A percentile compares a stretch with the other conserved stretches of the same genome.
Evolutionary conservation across 2,888 invertebrate species (phyloP).

Genomic region (Dicranocentrus wangi): DNA sequence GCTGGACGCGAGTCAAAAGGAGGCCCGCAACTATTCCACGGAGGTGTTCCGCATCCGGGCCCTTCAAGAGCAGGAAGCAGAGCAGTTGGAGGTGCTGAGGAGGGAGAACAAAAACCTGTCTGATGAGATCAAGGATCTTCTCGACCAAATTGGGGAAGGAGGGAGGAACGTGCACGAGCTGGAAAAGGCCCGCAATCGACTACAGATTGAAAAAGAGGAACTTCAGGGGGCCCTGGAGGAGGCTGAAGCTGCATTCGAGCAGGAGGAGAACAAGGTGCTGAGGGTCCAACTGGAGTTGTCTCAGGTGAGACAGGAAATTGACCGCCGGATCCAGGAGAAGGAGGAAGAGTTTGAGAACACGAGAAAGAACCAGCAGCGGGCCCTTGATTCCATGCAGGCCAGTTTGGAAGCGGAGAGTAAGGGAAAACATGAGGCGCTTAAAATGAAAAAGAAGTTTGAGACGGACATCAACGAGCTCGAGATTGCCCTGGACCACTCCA

Average conservation of each 20-base stretch:
- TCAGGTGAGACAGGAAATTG: slow-evolving; percentile 99
- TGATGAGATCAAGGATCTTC: slow-evolving; percentile 99
- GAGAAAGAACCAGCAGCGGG: slow-evolving; percentile 79
- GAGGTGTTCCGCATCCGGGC: slow-evolving; percentile 98
- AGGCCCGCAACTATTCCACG: slow-evolving; percentile 99
- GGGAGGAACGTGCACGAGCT: slow-evolving; percentile 99
- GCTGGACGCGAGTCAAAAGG: slow-evolving; percentile 87
- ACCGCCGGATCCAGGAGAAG: slow-evolving; percentile 83
- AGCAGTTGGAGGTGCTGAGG: slow-evolving; percentile 96
- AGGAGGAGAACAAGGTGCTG: slow-evolving; percentile 98
- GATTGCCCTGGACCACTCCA: slow-evolving; percentile 79
- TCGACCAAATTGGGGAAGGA: slow-evolving; percentile 99
- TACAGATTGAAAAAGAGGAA: slow-evolving; percentile 99
- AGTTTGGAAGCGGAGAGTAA: slow-evolving; percentile 79
- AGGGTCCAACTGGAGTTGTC: slow-evolving; percentile 97
- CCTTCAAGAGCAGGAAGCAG: slow-evolving; percentile 96
- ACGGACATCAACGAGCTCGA: slow-evolving; percentile 80
- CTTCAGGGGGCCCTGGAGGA: slow-evolving; percentile 97
- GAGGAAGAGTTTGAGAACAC: slow-evolving; percentile 81
- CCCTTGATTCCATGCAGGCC: slow-evolving; percentile 80
- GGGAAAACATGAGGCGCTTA: slow-evolving; percentile 79
- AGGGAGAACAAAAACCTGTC: slow-evolving; percentile 99
- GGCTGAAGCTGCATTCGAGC: slow-evolving; percentile 98
- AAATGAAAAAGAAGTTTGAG: slow-evolving; percentile 81
- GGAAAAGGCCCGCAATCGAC: slow-evolving; percentile 97